Base-by-base conservation (phyloP, 2,113 vertebrate species). In the Phoenicopterus ruber region DNA sequence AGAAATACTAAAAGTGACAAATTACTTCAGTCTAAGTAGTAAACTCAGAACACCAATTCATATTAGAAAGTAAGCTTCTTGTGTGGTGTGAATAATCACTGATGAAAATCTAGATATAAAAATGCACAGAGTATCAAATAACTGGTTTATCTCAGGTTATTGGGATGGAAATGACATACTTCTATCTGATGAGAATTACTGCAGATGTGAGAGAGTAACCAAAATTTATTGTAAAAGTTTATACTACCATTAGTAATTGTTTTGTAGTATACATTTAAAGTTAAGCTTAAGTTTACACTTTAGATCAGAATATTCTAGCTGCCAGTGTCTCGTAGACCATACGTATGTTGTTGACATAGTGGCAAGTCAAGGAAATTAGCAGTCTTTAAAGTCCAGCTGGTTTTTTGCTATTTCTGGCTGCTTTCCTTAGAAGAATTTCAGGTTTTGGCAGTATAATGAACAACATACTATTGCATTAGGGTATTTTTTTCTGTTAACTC, bases 331-430 rank as follows among this genome's bases (percentile, higher is more conserved):
- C 6, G 2, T 57, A 82, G 87, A 95, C 73, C 38, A 80, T 96
- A 74, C n/a, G 4, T 96, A 86, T 71, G 22, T 82, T 96, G 91
- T 97, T 96, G 96, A 97, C 88, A 92, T 82, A 94, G 94, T 74
- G 62, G 82, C 91, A 95, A 88, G 54, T 94, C 67, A 95, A 96
- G 96, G 96, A 96, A 97, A 97, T 97, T 94, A 95, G 65, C 86
- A 82, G 76, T 87, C 96, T 95, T 94, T 91, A 86, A 97, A 93
- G 92, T 88, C 85, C 96, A 98, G 94, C 94, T 98, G 95, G 0
- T 76, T 92, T 66, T 92, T 94, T 96, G 93, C 95, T 95, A 40
- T 97, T 97, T 96, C 94, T 96, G 95, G 94, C 96, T 90, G 87
- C 87, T 86, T 96, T 94, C 86, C 96, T 92, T 85, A 24, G 2